phyloP scores from a whole-genome alignment of 1,140 invertebrate genomes.

The Drosophila insularis region DNA sequence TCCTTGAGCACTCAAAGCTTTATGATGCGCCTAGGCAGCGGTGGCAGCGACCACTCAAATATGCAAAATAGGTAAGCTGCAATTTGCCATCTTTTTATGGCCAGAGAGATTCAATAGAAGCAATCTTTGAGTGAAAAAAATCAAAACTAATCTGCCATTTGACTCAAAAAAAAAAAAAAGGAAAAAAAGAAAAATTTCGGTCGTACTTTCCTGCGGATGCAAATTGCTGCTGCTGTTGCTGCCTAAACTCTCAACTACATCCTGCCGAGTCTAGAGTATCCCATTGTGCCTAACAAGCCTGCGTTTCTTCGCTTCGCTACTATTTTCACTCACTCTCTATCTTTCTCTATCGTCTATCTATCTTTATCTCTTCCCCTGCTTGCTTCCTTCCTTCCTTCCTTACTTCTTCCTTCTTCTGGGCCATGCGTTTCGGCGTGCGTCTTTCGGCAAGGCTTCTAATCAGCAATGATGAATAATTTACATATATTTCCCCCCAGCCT shows the following conservation, averaged over 20 bases:
- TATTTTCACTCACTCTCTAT: slow-evolving; percentile 12
- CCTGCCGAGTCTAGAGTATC: slow-evolving; percentile 42
- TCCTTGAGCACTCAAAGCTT: slow-evolving; percentile 29
- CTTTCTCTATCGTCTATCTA: background rate
- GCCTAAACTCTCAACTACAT: slow-evolving; percentile 59
- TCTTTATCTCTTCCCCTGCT: no score
- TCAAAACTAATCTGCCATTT: slow-evolving; percentile 80
- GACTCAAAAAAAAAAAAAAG: slow-evolving; percentile 15
- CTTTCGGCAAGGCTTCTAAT: slow-evolving; percentile 70
- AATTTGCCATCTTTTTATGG: slow-evolving; percentile 73
- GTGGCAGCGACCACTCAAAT: slow-evolving; percentile 62
- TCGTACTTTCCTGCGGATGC: slow-evolving; percentile 17
- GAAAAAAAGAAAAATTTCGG: slow-evolving; percentile 26
- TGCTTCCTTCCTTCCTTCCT: background rate
- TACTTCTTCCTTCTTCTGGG: slow-evolving; percentile 7
- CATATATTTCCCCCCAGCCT: slow-evolving; percentile 66
- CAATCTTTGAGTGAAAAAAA: slow-evolving; percentile 63
- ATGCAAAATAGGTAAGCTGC: slow-evolving; percentile 75
- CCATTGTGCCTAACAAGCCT: slow-evolving; percentile 70
- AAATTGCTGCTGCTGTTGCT: slow-evolving; percentile 28
- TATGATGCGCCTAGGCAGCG: slow-evolving; percentile 43
- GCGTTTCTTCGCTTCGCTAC: slow-evolving; percentile 26
- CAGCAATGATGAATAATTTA: slow-evolving; percentile 82
- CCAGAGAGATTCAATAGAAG: slow-evolving; percentile 73
- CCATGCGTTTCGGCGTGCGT: slow-evolving; percentile 23